Base-by-base conservation (phyloP, 2,888 invertebrate species). In the Sphaerophoria taeniata region DNA sequence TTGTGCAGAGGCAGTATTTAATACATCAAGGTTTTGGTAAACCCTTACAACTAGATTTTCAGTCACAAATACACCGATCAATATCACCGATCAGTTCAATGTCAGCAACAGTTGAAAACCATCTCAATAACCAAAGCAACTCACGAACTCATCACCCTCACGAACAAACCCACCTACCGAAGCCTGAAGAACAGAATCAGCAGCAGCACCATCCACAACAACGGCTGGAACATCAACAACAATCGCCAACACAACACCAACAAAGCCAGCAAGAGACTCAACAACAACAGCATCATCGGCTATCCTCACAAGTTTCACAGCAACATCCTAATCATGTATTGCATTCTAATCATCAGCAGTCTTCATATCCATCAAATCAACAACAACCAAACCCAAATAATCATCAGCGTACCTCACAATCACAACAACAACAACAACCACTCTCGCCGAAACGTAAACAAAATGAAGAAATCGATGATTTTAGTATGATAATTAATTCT, bases 1-100 rank as follows among this genome's bases (percentile, higher is more conserved):
- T 89, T 12, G 88, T 89, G 3, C 90, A 90, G 72, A 86, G 89
- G 24, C 90, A 89, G 63, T 90, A 90, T 88, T 84, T 90, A 33
- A 88, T 89, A 87, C 89, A 89, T 82, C 89, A 90, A 72, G 89
- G 88, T 34, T 88, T 88, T 60, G 86, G 88, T 5, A 88, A 88
- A 47, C 88, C 88, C 4, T 67, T 88, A 11, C 88, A 88, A 61
- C 58, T 88, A 39, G 88, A 89, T 65, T 87, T 88, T 83, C 88
- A 88, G n/a, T 77, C 85, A 14, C 87, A 87, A 77, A 87, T 87
- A 71, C 87, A 87, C 69, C 84, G 87, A 39, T 74, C 87, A 45
- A 84, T 87, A 60, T 87, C 86, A 70, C 81, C 87, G 14, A 79
- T 75, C 9, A 87, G 87, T 60, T 75, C 83, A 4, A 78, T 87